These are phyloP conservation scores for Noturus placidus DNA, from an alignment of 2,113 vertebrate genomes.

Conservation along the genomic window DNA sequence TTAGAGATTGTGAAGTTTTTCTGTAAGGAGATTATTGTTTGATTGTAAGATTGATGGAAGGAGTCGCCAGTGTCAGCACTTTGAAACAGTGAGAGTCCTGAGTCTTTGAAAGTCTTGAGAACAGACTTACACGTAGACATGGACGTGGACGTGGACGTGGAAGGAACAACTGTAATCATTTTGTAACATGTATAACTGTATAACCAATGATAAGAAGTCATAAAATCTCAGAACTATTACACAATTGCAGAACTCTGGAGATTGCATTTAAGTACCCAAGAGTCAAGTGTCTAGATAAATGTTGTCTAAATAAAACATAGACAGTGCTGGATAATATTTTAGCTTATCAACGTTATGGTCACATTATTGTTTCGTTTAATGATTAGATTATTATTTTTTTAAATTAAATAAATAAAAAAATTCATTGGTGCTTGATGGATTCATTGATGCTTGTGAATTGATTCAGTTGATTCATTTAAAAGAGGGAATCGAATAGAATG, in stretches of 20 bases:
- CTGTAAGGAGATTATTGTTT: too few species aligned
- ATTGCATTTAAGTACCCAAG: neutral
- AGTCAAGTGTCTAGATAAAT: neutral
- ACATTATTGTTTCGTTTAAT: neutral
- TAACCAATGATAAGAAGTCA: neutral
- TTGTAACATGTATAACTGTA: neutral
- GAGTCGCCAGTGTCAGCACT: too few species aligned
- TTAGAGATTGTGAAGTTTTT: too few species aligned
- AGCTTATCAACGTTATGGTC: neutral
- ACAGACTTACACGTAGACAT: too few species aligned
- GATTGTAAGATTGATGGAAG: too few species aligned
- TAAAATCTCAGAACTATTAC: neutral
- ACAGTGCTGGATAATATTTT: neutral
- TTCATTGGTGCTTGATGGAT: too few species aligned
- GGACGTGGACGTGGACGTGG: too few species aligned
- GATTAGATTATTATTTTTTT: neutral
- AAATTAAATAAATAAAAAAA: too few species aligned
- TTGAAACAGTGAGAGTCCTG: too few species aligned
- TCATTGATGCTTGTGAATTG: neutral
- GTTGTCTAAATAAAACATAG: neutral
- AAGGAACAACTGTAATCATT: too few species aligned
- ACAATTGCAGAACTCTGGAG: neutral
- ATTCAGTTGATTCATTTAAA: neutral
- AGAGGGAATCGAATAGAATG: neutral
- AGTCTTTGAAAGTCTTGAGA: too few species aligned